phyloP scores from a whole-genome alignment of 2,113 vertebrate species.

The Clarias batrachus region DNA sequence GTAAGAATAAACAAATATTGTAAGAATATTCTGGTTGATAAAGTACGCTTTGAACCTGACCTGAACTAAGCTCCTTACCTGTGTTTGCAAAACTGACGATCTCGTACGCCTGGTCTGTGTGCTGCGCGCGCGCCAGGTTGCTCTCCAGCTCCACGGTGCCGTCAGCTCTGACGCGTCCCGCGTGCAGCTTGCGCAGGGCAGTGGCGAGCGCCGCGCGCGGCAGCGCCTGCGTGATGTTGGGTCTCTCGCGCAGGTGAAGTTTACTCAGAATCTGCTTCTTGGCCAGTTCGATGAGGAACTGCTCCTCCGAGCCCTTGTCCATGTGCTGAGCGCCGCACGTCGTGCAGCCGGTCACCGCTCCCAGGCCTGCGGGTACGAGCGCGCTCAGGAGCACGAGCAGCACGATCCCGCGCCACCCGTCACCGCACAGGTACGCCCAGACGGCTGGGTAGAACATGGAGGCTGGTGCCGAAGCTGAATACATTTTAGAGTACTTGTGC shows the following conservation, averaged over 20 bases:
- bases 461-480: constrained; percentile 41
- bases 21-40: not conserved
- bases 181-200: constrained; percentile 79
- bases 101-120: constrained; percentile 81
- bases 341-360: constrained; percentile 62
- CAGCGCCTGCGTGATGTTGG: constrained; percentile 79
- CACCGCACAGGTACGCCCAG: not conserved
- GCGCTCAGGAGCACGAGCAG: constrained; percentile 58
- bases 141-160: constrained; percentile 62
- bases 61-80: constrained; percentile 72
- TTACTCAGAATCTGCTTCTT: constrained; percentile 87
- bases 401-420: not conserved
- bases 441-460: not conserved
- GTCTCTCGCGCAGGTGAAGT: constrained; percentile 83
- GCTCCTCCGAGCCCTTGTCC: constrained; percentile 72
- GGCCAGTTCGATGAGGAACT: constrained; percentile 78
- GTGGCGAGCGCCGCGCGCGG: constrained; percentile 78
- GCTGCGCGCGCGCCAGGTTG: constrained; percentile 36
- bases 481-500: constrained; percentile 6
- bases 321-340: constrained; percentile 71
- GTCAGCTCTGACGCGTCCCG: constrained; percentile 69
- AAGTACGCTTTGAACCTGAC: not conserved
- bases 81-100: constrained; percentile 91
- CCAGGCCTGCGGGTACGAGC: constrained; percentile 52
- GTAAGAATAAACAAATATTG: too few relatives aligned